phyloP scores from a whole-genome alignment of 2,888 invertebrate genomes.

The Dugesia japonica region DNA sequence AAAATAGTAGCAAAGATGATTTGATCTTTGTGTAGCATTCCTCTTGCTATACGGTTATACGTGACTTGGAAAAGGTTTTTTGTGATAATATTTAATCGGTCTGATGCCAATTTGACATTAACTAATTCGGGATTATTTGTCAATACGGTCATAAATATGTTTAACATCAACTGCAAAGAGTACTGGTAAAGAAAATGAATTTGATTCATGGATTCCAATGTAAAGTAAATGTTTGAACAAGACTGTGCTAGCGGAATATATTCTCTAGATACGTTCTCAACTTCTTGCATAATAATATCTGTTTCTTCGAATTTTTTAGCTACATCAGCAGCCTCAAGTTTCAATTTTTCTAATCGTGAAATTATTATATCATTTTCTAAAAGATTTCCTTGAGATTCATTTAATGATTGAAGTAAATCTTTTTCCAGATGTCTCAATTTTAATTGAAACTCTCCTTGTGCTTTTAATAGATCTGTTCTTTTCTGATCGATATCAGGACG shows the following conservation, averaged over 20 bases:
- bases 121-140: slow-evolving; percentile 64
- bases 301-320: slow-evolving; percentile 81
- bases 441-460: slow-evolving; percentile 95
- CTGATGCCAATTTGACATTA: slow-evolving; percentile 65
- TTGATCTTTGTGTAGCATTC: slow-evolving; percentile 90
- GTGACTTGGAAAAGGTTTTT: slow-evolving; percentile 77
- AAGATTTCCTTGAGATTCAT: slow-evolving; percentile 83
- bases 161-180: slow-evolving; percentile 91
- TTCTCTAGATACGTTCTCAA: slow-evolving; percentile 87
- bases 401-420: slow-evolving; percentile 80
- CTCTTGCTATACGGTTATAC: slow-evolving; percentile 82
- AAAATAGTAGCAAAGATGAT: slow-evolving; percentile 84
- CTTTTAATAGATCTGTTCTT: slow-evolving; percentile 80
- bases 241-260: slow-evolving; percentile 82
- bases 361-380: slow-evolving; percentile 93
- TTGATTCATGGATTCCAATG: slow-evolving; percentile 77
- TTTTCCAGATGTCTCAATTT: slow-evolving; percentile 86
- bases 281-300: slow-evolving; percentile 86
- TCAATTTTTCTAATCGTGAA: slow-evolving; percentile 84
- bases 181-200: slow-evolving; percentile 97
- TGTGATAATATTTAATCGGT: slow-evolving; percentile 70
- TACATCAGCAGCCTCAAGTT: slow-evolving; percentile 92
- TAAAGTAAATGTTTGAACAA: slow-evolving; percentile 96
- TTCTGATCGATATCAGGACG: slow-evolving; percentile 96
- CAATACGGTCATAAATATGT: slow-evolving; percentile 84